Evolutionary conservation across 1,140 invertebrate species (phyloP).

Genomic region (Drosophila lini): DNA sequence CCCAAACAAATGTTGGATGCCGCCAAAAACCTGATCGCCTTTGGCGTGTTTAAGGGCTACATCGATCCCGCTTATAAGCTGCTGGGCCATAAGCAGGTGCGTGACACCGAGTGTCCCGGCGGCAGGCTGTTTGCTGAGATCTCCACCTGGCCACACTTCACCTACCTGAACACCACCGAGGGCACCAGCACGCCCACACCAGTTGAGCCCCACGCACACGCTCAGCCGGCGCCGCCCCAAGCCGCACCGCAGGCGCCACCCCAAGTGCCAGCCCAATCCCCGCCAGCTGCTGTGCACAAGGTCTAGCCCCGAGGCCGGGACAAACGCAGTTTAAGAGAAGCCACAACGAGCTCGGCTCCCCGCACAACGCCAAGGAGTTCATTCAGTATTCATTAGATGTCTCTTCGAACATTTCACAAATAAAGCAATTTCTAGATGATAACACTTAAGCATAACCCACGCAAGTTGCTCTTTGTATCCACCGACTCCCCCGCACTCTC

Average conservation of each 20-base stretch:
- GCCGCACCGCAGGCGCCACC: neutral
- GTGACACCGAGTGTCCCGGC: slow-evolving; percentile 89
- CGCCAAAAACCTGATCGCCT: slow-evolving; percentile 86
- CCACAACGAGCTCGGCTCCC: slow-evolving; percentile 56
- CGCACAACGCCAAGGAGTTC: slow-evolving; percentile 57
- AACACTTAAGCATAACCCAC: slow-evolving; percentile 45
- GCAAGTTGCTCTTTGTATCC: slow-evolving; percentile 15
- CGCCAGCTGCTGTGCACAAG: slow-evolving; percentile 28
- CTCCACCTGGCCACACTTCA: slow-evolving; percentile 87
- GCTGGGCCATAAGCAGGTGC: slow-evolving; percentile 89
- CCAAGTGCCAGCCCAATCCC: slow-evolving; percentile 9
- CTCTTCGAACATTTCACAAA: slow-evolving; percentile 53
- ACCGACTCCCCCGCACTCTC: neutral
- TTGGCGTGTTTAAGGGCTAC: slow-evolving; percentile 87
- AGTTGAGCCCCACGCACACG: slow-evolving; percentile 14
- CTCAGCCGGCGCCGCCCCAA: neutral
- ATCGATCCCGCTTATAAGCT: slow-evolving; percentile 88
- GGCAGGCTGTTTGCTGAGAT: slow-evolving; percentile 87
- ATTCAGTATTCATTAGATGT: slow-evolving; percentile 58
- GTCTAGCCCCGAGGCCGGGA: slow-evolving; percentile 19
- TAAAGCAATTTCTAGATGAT: slow-evolving; percentile 63
- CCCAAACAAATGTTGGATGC: slow-evolving; percentile 87
- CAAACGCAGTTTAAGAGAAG: slow-evolving; percentile 39
- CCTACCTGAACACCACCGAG: slow-evolving; percentile 27
- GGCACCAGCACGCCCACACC: slow-evolving; percentile 10